A percentile compares a stretch with the other conserved stretches of the same genome.
These are phyloP conservation scores for Endomychus coccineus DNA, from an alignment of 2,888 invertebrate genomes.

Conservation along the genomic window DNA sequence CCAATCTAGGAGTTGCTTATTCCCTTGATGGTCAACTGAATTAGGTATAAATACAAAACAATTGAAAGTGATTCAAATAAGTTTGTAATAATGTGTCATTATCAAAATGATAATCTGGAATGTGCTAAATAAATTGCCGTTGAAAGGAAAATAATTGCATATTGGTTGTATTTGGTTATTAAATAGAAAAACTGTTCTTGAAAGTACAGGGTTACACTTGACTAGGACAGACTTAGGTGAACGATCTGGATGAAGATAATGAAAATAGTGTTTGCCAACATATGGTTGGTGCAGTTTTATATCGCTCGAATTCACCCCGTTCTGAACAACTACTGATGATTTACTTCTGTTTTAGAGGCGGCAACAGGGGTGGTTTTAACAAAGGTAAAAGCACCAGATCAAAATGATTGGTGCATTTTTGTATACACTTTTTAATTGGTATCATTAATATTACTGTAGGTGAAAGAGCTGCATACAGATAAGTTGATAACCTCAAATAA, in stretches of 20 bases:
- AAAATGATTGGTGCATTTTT: conserved; percentile 69
- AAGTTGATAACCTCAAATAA: no score
- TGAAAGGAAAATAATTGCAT: no score
- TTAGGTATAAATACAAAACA: no score
- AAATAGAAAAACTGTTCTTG: no score
- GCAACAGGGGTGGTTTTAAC: conserved; percentile 93
- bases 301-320: conserved; percentile 41
- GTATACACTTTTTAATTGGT: conserved; percentile 34
- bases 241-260: conserved; percentile 1
- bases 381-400: conserved; percentile 89
- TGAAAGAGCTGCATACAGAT: conserved; percentile 12
- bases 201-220: conserved; percentile 13
- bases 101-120: no score
- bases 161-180: no score
- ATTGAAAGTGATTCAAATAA: no score
- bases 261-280: conserved; percentile 14
- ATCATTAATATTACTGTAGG: conserved; percentile 5
- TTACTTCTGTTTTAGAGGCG: conserved; percentile 86
- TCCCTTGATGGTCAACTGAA: no score
- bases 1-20: no score
- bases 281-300: conserved; percentile 19
- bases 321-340: conserved; percentile 59
- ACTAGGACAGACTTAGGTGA: conserved; percentile 8
- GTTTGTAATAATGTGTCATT: no score
- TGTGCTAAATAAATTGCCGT: conserved; percentile 9